A percentile compares a stretch with the other conserved stretches of the same genome.
phyloP scores from a whole-genome alignment of 2,113 vertebrate genomes.

The Cranoglanis bouderius region DNA sequence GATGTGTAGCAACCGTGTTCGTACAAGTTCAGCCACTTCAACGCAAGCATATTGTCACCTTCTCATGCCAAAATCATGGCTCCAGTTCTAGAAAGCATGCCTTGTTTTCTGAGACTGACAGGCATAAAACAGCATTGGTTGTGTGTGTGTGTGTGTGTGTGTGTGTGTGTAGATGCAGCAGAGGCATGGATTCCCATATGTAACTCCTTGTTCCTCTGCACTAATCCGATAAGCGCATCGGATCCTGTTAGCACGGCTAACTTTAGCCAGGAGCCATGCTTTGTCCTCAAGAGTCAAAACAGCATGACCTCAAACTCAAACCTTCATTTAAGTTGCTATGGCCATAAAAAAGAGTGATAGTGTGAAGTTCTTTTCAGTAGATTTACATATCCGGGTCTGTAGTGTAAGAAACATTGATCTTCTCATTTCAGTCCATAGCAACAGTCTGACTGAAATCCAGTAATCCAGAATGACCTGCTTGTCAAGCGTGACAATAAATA shows the following conservation, averaged over 20 bases:
- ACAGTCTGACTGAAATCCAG: conserved; percentile 71
- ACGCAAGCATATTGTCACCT: background rate
- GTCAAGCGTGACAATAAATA: conserved; percentile 70
- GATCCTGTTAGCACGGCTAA: conserved; percentile 56
- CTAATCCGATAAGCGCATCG: conserved; percentile 50
- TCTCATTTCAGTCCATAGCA: conserved; percentile 54
- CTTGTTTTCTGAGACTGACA: background rate
- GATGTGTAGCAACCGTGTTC: background rate
- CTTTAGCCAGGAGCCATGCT: conserved; percentile 41
- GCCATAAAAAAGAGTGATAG: conserved; percentile 20
- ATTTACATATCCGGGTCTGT: background rate
- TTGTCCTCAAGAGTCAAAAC: conserved; percentile 30
- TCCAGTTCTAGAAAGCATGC: background rate
- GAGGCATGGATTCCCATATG: conserved; percentile 30
- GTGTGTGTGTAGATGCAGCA: conserved; percentile 38
- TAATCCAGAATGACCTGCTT: conserved; percentile 75
- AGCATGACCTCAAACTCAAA: background rate
- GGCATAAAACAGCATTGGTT: background rate
- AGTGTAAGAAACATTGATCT: background rate
- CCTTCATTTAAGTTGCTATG: background rate
- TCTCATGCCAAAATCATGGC: background rate
- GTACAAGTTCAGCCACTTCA: background rate
- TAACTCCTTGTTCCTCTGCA: conserved; percentile 34
- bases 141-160: background rate
- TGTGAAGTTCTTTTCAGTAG: background rate